Conservation (phyloP, 2,113 vertebrate genomes). For the Prunella himalayana region DNA sequence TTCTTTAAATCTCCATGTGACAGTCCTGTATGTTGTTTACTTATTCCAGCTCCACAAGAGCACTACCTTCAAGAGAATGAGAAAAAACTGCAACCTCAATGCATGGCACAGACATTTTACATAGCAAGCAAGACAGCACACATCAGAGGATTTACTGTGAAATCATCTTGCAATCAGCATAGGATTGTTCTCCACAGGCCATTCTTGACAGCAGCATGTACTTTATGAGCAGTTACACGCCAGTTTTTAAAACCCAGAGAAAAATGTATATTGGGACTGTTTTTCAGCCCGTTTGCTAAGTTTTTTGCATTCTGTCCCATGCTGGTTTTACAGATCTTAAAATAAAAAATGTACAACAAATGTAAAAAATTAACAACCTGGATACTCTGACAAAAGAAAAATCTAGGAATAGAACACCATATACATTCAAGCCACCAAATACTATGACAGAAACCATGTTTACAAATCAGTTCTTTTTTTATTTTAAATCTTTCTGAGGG, state of each 20-base stretch:
- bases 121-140: constrained; percentile 33
- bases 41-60: constrained; percentile 60
- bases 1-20: constrained; percentile 53
- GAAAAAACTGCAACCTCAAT: constrained; percentile 53
- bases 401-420: constrained; percentile 44
- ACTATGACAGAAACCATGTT: constrained; percentile 70
- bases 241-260: constrained; percentile 71
- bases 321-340: constrained; percentile 71
- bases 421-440: constrained; percentile 53
- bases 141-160: constrained; percentile 56
- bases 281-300: constrained; percentile 78
- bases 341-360: constrained; percentile 38
- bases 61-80: constrained; percentile 58
- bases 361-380: constrained; percentile 4
- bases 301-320: constrained; percentile 75
- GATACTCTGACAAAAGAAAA: constrained; percentile 54
- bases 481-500: constrained; percentile 73
- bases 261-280: constrained; percentile 64
- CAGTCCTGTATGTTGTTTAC: constrained; percentile 53
- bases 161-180: constrained; percentile 51
- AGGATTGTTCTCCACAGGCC: constrained; percentile 46
- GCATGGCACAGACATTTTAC: constrained; percentile 69
- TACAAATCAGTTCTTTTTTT: constrained; percentile 71
- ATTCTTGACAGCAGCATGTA: constrained; percentile 72
- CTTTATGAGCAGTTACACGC: constrained; percentile 39